Evolutionary conservation across 2,888 invertebrate species (phyloP).

Genomic region (Resseliella maxima): DNA sequence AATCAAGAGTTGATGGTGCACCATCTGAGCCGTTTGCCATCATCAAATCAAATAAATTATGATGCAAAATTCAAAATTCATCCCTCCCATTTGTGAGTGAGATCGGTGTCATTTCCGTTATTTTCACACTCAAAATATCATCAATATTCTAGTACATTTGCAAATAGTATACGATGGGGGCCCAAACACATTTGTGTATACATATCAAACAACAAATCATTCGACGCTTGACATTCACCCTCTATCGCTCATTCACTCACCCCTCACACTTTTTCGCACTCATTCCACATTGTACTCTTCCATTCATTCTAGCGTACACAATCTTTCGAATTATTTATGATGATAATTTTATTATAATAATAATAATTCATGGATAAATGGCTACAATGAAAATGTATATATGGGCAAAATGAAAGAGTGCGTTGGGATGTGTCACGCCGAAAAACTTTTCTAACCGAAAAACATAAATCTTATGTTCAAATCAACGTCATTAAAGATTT

Average conservation of each 20-base stretch:
- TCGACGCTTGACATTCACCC: not conserved
- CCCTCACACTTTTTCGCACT: no score
- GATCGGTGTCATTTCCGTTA: constrained; percentile 4
- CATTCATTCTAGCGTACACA: no score
- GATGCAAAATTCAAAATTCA: constrained; percentile 3
- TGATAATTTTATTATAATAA: constrained; percentile 48
- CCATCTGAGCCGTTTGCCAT: not conserved
- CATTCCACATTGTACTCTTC: no score
- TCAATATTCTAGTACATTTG: not conserved
- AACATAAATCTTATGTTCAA: constrained; percentile 56
- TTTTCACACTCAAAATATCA: not conserved
- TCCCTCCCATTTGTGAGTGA: not conserved
- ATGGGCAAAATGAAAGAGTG: not conserved
- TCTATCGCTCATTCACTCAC: not conserved
- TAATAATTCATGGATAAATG: constrained; percentile 34
- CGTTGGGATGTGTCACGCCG: constrained; percentile 4
- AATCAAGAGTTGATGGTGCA: not conserved
- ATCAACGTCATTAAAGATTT: constrained; percentile 57
- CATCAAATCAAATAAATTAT: constrained; percentile 2
- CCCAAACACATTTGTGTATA: not conserved
- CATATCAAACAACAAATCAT: constrained; percentile 14
- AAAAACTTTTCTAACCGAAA: constrained; percentile 16
- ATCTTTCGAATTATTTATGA: constrained; percentile 45
- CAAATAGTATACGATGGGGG: not conserved
- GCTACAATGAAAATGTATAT: no score